Evolutionary conservation across 2,113 vertebrate species (phyloP).

Genomic region (Sebastes fasciatus): DNA sequence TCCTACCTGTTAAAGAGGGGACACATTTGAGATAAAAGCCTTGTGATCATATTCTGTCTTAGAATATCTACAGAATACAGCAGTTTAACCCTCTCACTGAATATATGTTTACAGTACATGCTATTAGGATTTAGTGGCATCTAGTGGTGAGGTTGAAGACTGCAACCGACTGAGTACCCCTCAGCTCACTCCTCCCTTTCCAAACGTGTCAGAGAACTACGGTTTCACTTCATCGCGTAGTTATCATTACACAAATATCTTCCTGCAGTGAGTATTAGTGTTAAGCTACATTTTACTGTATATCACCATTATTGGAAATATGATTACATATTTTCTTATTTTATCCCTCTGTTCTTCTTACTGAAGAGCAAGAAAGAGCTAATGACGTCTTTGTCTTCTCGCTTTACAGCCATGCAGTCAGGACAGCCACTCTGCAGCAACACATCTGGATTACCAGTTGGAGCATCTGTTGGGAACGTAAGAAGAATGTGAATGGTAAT

Average conservation of each 20-base stretch:
- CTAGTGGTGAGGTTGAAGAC: too few relatives aligned
- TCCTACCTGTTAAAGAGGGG: constrained; percentile 37
- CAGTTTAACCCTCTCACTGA: neutral
- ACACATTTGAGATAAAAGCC: neutral
- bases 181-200: too few relatives aligned
- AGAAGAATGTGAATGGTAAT: neutral
- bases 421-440: constrained; percentile 40
- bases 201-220: too few relatives aligned
- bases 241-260: too few relatives aligned
- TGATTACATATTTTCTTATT: neutral
- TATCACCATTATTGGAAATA: neutral
- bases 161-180: too few relatives aligned
- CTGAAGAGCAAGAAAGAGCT: neutral
- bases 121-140: too few relatives aligned
- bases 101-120: neutral
- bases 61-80: neutral
- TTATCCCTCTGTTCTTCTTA: constrained; percentile 18
- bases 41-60: neutral
- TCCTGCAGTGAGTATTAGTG: too few relatives aligned
- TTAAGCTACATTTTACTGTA: neutral
- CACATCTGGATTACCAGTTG: rapidly evolving
- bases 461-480: constrained; percentile 8
- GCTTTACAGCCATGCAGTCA: constrained; percentile 27
- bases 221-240: too few relatives aligned
- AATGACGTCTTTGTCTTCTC: rapidly evolving